A percentile compares a stretch with the other conserved stretches of the same genome.
phyloP scores from a whole-genome alignment of 2,888 invertebrate species.

The Parnassius orleans region DNA sequence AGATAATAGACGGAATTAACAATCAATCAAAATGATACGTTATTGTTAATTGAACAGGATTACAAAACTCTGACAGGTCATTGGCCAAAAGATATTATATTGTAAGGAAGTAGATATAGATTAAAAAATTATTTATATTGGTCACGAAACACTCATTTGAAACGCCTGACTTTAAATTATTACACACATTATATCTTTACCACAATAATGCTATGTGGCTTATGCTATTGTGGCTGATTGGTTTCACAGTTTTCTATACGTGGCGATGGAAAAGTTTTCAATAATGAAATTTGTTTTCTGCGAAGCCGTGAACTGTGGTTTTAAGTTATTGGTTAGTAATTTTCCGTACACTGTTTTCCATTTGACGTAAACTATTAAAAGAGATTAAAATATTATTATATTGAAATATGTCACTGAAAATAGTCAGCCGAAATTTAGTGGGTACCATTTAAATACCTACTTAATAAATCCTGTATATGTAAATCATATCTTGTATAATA shows the following conservation, averaged over 20 bases:
- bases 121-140: constrained; percentile 1
- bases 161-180: constrained; percentile 6
- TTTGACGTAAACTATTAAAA: too few relatives aligned
- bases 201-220: constrained; percentile 7
- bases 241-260: constrained; percentile 20
- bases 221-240: constrained; percentile 26
- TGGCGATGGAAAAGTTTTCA: constrained; percentile 26
- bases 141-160: constrained; percentile 14
- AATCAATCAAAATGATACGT: too few relatives aligned
- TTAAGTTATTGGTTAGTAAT: constrained; percentile 5
- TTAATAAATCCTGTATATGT: too few relatives aligned
- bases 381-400: too few relatives aligned
- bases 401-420: too few relatives aligned
- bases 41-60: too few relatives aligned
- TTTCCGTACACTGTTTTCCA: neutral
- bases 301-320: constrained; percentile 7
- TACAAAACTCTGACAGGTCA: neutral
- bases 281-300: constrained; percentile 27
- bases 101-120: neutral
- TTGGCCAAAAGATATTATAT: neutral
- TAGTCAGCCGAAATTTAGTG: too few relatives aligned
- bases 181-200: neutral
- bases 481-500: too few relatives aligned
- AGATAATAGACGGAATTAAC: too few relatives aligned
- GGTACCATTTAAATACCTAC: too few relatives aligned